phyloP scores from a whole-genome alignment of 2,888 invertebrate genomes.

The Pseudoips prasinana region DNA sequence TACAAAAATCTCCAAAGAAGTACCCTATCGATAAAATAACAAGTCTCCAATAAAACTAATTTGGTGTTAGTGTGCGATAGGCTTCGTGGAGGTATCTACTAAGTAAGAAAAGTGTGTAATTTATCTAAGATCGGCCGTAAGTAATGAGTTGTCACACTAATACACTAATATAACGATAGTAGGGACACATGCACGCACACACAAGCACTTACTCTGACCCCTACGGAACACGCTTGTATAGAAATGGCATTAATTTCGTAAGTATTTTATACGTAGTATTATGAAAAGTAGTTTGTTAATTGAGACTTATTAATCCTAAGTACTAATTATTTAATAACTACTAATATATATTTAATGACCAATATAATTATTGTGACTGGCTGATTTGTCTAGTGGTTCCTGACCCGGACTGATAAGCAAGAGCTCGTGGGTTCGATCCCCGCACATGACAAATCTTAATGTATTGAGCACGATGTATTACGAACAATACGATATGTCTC shows the following conservation, averaged over 20 bases:
- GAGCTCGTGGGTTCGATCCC: too few species aligned
- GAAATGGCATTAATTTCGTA: constrained; percentile 7
- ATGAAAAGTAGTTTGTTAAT: too few species aligned
- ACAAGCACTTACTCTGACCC: too few species aligned
- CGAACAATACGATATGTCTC: too few species aligned
- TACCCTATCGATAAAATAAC: constrained; percentile 19
- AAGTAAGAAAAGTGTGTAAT: constrained; percentile 48
- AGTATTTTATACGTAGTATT: not conserved
- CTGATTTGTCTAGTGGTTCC: too few species aligned
- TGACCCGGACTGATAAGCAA: too few species aligned
- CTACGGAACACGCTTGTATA: constrained; percentile 5
- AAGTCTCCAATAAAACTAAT: constrained; percentile 36
- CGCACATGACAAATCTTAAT: too few species aligned
- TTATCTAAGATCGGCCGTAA: constrained; percentile 66
- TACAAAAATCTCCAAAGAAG: not conserved
- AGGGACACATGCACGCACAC: constrained; percentile 17
- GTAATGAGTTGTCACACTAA: constrained; percentile 63
- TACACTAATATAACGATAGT: constrained; percentile 40
- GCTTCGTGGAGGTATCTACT: constrained; percentile 26
- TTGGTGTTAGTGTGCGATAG: constrained; percentile 34
- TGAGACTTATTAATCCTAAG: too few species aligned
- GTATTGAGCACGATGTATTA: too few species aligned
- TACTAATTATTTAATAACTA: too few species aligned
- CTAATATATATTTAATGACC: too few species aligned
- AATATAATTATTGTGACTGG: too few species aligned